phyloP scores from a whole-genome alignment of 2,888 invertebrate species.

The Morinoia aosen region DNA sequence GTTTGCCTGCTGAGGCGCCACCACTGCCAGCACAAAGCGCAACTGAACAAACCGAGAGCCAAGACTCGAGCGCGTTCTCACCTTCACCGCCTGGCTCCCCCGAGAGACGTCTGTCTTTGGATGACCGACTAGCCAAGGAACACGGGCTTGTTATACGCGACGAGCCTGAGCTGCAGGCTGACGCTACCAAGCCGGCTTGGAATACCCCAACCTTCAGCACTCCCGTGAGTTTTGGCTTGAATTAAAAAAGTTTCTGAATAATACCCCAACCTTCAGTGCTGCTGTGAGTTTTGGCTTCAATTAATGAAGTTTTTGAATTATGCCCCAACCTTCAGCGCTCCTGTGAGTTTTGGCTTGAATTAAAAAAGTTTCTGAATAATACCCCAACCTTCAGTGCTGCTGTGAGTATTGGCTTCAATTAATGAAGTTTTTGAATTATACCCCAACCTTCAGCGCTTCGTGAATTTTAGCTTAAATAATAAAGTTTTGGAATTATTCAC shows the following conservation, averaged over 20 bases:
- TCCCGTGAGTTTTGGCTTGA: background rate
- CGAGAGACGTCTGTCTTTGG: slow-evolving; percentile 75
- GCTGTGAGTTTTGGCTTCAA: no score
- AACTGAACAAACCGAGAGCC: background rate
- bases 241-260: no score
- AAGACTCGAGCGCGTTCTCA: background rate
- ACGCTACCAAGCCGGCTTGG: background rate
- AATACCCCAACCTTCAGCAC: slow-evolving; percentile 7
- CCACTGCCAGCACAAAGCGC: background rate
- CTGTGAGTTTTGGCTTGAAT: background rate
- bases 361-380: no score
- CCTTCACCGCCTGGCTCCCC: slow-evolving; percentile 29
- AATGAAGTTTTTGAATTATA: no score
- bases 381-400: background rate
- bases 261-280: background rate
- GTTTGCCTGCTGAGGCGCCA: background rate
- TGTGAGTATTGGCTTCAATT: no score
- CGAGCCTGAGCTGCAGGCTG: slow-evolving; percentile 36
- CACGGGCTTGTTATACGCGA: slow-evolving; percentile 73
- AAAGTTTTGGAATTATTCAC: no score
- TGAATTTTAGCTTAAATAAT: background rate
- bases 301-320: no score
- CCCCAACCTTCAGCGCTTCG: slow-evolving; percentile 1
- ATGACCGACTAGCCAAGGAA: slow-evolving; percentile 77
- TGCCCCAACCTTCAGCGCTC: background rate